These are phyloP conservation scores for Pelusios castaneus DNA, from an alignment of 2,113 vertebrate species.

Conservation along the genomic window DNA sequence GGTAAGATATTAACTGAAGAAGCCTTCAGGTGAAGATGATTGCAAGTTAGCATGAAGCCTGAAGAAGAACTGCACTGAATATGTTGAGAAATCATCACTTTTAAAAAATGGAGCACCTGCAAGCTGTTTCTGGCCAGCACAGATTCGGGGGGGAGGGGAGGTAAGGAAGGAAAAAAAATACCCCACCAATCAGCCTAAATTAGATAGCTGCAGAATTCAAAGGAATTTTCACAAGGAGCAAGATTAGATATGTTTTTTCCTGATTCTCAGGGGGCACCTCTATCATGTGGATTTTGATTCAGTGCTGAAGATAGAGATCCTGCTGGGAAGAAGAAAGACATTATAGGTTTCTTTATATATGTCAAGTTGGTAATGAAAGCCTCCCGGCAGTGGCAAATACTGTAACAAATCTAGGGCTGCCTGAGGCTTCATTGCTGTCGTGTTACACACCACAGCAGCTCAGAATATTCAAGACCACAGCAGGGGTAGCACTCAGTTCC, in stretches of 20 bases:
- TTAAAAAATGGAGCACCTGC: background rate
- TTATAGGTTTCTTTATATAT: slow-evolving; percentile 56
- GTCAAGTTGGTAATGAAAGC: too few species aligned
- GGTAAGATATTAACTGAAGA: background rate
- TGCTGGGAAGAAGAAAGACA: slow-evolving; percentile 37
- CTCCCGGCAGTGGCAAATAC: slow-evolving; percentile 36
- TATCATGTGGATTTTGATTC: slow-evolving; percentile 47
- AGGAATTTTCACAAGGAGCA: slow-evolving; percentile 18
- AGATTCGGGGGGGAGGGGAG: accelerated
- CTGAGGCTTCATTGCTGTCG: slow-evolving; percentile 52
- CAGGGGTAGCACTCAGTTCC: background rate
- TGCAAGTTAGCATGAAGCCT: background rate
- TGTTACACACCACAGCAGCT: slow-evolving; percentile 59
- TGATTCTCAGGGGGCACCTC: background rate
- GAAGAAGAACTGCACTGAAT: slow-evolving; percentile 28
- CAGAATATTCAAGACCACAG: slow-evolving; percentile 28
- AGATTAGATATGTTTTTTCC: slow-evolving; percentile 14
- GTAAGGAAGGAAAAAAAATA: background rate
- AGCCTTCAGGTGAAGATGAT: slow-evolving; percentile 7
- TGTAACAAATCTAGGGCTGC: slow-evolving; percentile 60
- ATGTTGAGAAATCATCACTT: background rate
- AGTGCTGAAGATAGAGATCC: slow-evolving; percentile 56
- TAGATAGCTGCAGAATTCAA: background rate
- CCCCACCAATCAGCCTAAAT: background rate
- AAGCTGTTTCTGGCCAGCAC: background rate